Conservation (phyloP, 1,140 invertebrate species). For the Ceratosolen fusciceps region DNA sequence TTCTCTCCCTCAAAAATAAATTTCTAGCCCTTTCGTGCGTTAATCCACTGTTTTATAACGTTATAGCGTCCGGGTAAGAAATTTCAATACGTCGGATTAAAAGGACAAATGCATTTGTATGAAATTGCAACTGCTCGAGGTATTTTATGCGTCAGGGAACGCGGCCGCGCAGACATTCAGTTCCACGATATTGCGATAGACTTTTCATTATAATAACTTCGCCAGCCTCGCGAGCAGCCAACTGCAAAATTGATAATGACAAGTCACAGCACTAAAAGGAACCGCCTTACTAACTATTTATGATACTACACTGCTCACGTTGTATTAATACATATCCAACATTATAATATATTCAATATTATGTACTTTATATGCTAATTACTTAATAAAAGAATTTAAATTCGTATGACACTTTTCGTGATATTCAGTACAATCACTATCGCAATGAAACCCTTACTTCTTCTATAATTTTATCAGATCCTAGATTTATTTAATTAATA, state of each 20-base stretch:
- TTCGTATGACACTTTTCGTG: too few relatives aligned
- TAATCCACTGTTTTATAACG: constrained; percentile 1
- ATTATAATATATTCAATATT: too few relatives aligned
- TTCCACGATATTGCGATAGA: background rate
- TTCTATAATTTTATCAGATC: too few relatives aligned
- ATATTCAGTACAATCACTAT: too few relatives aligned
- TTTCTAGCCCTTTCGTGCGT: constrained; percentile 10
- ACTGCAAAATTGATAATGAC: background rate
- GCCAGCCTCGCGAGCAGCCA: background rate
- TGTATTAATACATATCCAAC: too few relatives aligned
- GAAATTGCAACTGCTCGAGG: background rate
- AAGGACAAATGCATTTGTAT: background rate
- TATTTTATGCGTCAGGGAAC: background rate
- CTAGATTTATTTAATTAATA: too few relatives aligned
- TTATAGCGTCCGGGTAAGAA: background rate
- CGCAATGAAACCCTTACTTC: too few relatives aligned
- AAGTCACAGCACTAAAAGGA: background rate
- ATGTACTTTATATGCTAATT: too few relatives aligned
- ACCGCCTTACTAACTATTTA: too few relatives aligned
- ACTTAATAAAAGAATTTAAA: too few relatives aligned
- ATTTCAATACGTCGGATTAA: background rate
- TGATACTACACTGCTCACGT: too few relatives aligned
- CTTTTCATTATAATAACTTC: background rate
- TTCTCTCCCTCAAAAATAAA: constrained; percentile 9
- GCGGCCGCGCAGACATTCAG: too few relatives aligned